These are phyloP conservation scores for Oreochromis niloticus DNA, from an alignment of 2,113 vertebrate genomes.

Conservation along the genomic window DNA sequence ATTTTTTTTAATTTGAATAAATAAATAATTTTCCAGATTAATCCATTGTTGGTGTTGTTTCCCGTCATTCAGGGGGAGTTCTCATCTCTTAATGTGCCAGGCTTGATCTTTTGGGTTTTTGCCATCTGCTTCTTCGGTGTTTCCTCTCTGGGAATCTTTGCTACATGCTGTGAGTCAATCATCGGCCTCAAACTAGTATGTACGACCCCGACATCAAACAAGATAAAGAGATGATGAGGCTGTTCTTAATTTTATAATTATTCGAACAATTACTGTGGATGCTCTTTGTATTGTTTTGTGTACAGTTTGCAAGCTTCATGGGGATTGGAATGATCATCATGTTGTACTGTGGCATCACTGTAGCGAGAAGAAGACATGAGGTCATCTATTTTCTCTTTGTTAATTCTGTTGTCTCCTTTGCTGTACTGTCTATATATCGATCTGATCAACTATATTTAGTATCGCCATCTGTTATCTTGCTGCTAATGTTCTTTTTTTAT, in stretches of 20 bases:
- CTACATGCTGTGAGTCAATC: background rate
- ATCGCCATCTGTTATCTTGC: background rate
- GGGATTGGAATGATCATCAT: constrained; percentile 46
- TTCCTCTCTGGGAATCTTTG: constrained; percentile 41
- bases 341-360: constrained; percentile 35
- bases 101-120: too few species aligned
- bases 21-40: background rate
- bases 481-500: too few species aligned
- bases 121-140: constrained; percentile 19
- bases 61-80: background rate
- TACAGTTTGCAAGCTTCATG: constrained; percentile 62
- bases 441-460: too few species aligned
- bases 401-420: background rate
- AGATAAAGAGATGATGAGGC: too few species aligned
- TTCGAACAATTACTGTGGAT: background rate
- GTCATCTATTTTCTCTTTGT: background rate
- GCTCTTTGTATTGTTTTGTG: background rate
- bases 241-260: background rate
- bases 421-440: too few species aligned
- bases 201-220: background rate
- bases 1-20: background rate
- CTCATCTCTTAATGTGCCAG: background rate
- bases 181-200: constrained; percentile 42
- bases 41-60: background rate
- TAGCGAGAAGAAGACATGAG: background rate